phyloP scores from a whole-genome alignment of 2,113 vertebrate genomes.

The Harpagus bidentatus region DNA sequence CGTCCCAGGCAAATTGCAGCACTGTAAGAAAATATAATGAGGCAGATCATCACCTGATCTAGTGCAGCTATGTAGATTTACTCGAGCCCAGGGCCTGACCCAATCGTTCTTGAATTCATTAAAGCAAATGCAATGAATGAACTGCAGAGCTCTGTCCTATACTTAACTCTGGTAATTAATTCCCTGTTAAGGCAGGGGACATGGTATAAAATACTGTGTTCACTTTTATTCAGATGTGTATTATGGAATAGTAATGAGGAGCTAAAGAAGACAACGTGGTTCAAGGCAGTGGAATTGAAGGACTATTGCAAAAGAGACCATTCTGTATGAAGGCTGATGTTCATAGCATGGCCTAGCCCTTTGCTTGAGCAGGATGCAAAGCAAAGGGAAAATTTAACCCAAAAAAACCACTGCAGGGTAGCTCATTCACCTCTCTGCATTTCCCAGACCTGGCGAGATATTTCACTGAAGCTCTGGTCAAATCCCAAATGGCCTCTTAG shows the following conservation, averaged over 20 bases:
- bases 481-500: background rate
- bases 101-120: conserved; percentile 9
- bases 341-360: accelerated
- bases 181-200: background rate
- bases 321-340: background rate
- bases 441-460: background rate
- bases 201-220: background rate
- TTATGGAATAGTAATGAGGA: background rate
- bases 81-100: background rate
- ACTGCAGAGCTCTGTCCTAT: background rate
- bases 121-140: conserved; percentile 29
- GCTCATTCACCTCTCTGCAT: background rate
- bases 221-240: background rate
- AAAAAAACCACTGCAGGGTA: background rate
- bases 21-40: conserved; percentile 35
- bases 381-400: background rate
- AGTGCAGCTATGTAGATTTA: background rate
- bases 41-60: conserved; percentile 39
- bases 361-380: background rate
- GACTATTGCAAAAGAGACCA: background rate
- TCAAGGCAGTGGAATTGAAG: background rate
- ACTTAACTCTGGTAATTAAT: background rate
- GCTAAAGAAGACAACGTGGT: background rate
- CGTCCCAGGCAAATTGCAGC: conserved; percentile 34
- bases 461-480: background rate